Evolutionary conservation across 2,797 vertebrate species (phyloP).

Genomic region (Paratrypauchen microcephalus): DNA sequence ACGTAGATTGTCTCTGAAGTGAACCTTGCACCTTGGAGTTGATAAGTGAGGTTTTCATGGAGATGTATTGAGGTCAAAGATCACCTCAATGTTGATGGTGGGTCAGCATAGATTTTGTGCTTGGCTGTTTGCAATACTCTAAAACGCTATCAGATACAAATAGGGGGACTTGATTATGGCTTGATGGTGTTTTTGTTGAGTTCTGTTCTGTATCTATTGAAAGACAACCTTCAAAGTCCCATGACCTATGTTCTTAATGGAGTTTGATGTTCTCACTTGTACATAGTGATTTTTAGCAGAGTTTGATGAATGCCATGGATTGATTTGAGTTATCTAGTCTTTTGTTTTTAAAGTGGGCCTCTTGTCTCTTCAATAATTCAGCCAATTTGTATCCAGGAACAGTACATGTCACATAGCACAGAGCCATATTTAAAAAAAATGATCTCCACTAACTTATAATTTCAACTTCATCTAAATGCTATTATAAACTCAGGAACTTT

Average conservation of each 20-base stretch:
- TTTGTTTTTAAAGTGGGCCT: background rate
- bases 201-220: background rate
- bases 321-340: background rate
- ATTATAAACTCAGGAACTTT: background rate
- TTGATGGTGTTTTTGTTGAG: background rate
- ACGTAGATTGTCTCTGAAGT: background rate
- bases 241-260: background rate
- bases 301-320: background rate
- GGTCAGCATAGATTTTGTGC: background rate
- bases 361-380: no score
- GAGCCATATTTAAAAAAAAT: no score
- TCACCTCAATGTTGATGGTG: conserved; percentile 20
- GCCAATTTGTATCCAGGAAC: no score
- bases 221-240: background rate
- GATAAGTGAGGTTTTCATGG: conserved; percentile 9
- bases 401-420: no score
- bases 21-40: conserved; percentile 50
- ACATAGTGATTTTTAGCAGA: background rate
- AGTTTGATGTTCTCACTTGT: background rate
- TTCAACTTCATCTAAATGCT: background rate
- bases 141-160: background rate
- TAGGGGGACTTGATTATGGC: no score
- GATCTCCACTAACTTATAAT: no score
- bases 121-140: background rate
- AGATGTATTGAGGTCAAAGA: conserved; percentile 47